Base-by-base conservation (phyloP, 1,140 invertebrate genomes). In the Macrobrachium nipponense region DNA sequence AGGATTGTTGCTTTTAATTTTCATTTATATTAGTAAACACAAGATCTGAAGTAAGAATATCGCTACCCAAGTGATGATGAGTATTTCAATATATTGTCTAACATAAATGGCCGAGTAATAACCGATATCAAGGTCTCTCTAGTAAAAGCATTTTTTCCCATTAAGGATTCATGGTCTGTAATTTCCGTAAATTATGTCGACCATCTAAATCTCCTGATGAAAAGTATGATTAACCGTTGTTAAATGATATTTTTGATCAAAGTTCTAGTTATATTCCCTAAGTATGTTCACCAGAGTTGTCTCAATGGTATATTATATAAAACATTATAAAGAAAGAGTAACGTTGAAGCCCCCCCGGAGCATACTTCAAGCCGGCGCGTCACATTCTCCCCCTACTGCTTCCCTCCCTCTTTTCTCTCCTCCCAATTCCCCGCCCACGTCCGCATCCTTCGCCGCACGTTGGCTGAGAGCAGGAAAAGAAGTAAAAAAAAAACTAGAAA, bases 381-480 rank as follows among this genome's bases (percentile, higher is more conserved):
- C 77, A 86, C 83, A 73, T 73, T 64, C 70, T 43, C 64, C 68
- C 43, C 43, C 77, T 61, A 51, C 80, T 70, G 15, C 17, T 58
- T 64, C 68, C 44, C 51, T 44, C 79, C 68, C 64, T 58, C 36
- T 27, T 76, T 68, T 20, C 44, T 60, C 59, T 44, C 82, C 76
- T 75, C 60, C 75, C 76, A 64, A 62, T 70, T 75, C 83, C 83
- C 83, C 83, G 83, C 83, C 83, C 83, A 86, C 83, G 83, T 86
- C 83, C 83, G 83, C 83, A 86, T 86, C 83, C 83, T 86, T 80
- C 83, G 83, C 61, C 78, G 83, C 77, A 78, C 77, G 83, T 73
- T 86, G 83, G 83, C 83, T 78, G 83, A 80, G 83, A 78, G 83
- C 83, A 86, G 77, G 83, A 86, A 86, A 86, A 86, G 80, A 73